Base-by-base conservation (phyloP, 1,140 invertebrate species). In the Euglossa dilemma region DNA sequence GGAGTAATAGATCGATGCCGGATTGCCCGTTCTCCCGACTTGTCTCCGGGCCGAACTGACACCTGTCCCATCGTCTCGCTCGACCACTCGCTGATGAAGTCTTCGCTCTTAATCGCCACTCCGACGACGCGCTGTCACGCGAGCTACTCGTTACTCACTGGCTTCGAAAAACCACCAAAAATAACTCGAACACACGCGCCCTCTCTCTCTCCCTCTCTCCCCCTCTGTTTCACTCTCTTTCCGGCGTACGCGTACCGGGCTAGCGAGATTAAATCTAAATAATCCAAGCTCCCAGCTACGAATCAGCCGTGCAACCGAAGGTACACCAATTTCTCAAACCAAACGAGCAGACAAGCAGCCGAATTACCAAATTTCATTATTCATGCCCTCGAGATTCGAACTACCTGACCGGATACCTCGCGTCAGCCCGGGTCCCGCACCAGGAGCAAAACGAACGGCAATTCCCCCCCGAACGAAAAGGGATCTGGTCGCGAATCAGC, bases 331-430 rank as follows among this genome's bases (percentile, higher is more conserved):
- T 77, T 67, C 50, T 77, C 75, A 18, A 36, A 43, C 18, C 20
- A 9, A 76, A 57, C 72, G n/a, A 67, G 76, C 69, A 50, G 16
- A 28, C 45, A 28, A 36, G 47, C 69, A 56, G 20, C 45, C 14
- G 52, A 47, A 74, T 81, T 47, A 66, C 71, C 61, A 45, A 81
- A 81, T 76, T 81, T 76, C 72, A 76, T 81, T 81, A 81, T 81
- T 81, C 72, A 75, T 67, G 72, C 43, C 50, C 28, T 8, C 12
- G 20, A 8, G 57, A 74, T 54, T n/a, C 59, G 25, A 57, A 57
- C 80, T 81, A 81, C 63, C 72, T 75, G 80, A 3, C 67, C 66
- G 2, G 25, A 50, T 72, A 47, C 50, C 52, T 56, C 14, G 47
- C 5, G 8, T 43, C 63, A 4, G 16, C 3, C 14, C 43, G 23